Percentiles rank a stretch among this genome's conserved stretches.
Conservation (phyloP, 2,888 invertebrate species). For the Trichopoda pennipes region DNA sequence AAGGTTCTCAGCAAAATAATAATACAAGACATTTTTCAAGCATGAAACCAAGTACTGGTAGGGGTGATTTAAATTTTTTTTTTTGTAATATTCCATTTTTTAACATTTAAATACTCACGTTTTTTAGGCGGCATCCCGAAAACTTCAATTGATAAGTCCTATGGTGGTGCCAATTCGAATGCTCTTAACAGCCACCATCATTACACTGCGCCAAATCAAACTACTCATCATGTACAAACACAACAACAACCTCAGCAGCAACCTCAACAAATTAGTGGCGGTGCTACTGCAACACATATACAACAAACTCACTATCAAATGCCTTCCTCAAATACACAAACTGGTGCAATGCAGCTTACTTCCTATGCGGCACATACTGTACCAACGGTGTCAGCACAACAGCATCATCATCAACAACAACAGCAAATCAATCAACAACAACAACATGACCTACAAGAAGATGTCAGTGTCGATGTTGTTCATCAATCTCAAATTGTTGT, state of each 20-base stretch:
- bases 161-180: slow-evolving; percentile 70
- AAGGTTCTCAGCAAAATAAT: slow-evolving; percentile 69
- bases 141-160: slow-evolving; percentile 76
- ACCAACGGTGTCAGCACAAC: slow-evolving; percentile 72
- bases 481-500: slow-evolving; percentile 69
- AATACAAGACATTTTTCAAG: slow-evolving; percentile 74
- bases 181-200: slow-evolving; percentile 75
- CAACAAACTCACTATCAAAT: slow-evolving; percentile 76
- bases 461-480: slow-evolving; percentile 59
- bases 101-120: not conserved
- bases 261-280: slow-evolving; percentile 68
- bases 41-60: slow-evolving; percentile 74
- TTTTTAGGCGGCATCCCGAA: slow-evolving; percentile 74
- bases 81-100: not conserved
- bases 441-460: slow-evolving; percentile 70
- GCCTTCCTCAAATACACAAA: slow-evolving; percentile 76
- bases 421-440: slow-evolving; percentile 73
- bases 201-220: slow-evolving; percentile 74
- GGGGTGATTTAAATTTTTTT: not conserved
- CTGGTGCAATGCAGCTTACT: slow-evolving; percentile 75
- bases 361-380: slow-evolving; percentile 75
- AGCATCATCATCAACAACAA: slow-evolving; percentile 73
- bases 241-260: slow-evolving; percentile 73
- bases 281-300: slow-evolving; percentile 68
- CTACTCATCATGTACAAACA: slow-evolving; percentile 72